Base-by-base conservation (phyloP, 2,113 vertebrate species). In the Apodemus speciosus region DNA sequence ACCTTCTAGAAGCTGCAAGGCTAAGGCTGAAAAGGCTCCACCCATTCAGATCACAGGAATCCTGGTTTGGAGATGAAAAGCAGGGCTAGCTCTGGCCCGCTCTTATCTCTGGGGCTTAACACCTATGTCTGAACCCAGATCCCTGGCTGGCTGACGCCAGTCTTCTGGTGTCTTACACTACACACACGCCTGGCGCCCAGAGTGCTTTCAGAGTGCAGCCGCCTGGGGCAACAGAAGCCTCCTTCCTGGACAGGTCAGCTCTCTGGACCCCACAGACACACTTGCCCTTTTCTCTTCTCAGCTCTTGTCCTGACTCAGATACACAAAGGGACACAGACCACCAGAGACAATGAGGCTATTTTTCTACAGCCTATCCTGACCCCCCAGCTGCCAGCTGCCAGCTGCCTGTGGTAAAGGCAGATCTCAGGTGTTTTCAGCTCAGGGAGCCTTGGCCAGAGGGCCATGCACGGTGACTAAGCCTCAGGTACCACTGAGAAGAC, bases 11-110 rank as follows among this genome's bases (percentile, higher is more conserved):
- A 92, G 87, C 66, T 43, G 46, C 62, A 71, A 85, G 90, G 71
- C 40, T 0, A 23, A 89, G 77, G 93, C n/a, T 68, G 30, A 85
- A 95, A 85, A 46, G 53, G 10, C 73, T 77, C 53, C 51, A 53
- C 89, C 14, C 2, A 8, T 38, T 80, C 64, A 23, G 56, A 75
- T 75, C 58, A 72, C 0, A 53, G 88, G 88, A 95, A 96, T 96
- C 95, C 94, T 91, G 92, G 87, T 90, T 93, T 88, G 95, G 40
- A 96, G 96, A 60, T 32, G 69, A 77, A 49, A 93, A 86, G 58
- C 83, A 64, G 40, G 56, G 56, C 86, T 71, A 20, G 32, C 88
- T 84, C 85, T 46, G 69, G 86, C 75, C 90, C 20, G 23, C 10
- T 56, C 25, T 77, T 85, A 51, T 89, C 79, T 93, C 56, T 0